Evolutionary conservation across 2,797 vertebrate genomes (phyloP), one percentile per base, ranked within the genome.

Genomic region (Phalanger gymnotis): DNA sequence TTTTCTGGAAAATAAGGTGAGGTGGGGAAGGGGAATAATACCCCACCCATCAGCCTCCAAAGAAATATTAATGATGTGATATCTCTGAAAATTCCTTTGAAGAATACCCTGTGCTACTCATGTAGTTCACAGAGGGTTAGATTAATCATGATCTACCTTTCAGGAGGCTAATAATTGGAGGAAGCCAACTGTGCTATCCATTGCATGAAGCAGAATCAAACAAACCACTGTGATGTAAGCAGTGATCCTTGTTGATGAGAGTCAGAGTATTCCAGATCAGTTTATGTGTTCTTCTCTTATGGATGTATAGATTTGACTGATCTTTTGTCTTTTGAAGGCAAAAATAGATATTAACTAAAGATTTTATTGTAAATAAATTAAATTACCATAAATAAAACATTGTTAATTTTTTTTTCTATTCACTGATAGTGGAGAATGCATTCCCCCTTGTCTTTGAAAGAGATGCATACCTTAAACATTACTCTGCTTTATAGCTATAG

Each of bases 341-440:
- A 93, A 97, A 91, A 53, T 51, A 91, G 94, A 90, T 54, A 96
- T 34, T 95, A 57, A 95, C 47, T 92, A 96, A 97, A 97, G 96
- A 98, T 98, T 98, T 98, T 27, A 13, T 96, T 96, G 56, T 91
- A 93, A 96, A 96, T 57, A 91, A 97, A 96, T 96, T 95, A 98
- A 97, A 97, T 97, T 58, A 96, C 94, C 96, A 96, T 95, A 96
- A 54, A 94, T 94, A 98, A 25, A 94, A 91, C 28, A 91, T 55
- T n/a, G 25, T 94, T 54, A 96, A 28, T 96, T 97, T 98, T 94
- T 97, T 94, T 97, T 91, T 94, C 93, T 93, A 5, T 97, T 90
- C 40, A 51, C 55, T 96, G 92, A 27, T 95, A 95, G 89, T 95
- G 73, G 9, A 51, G 73, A 25, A 87, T 87, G 73, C 25, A 52